phyloP scores from a whole-genome alignment of 2,888 invertebrate species.

The Synergus japonicus region DNA sequence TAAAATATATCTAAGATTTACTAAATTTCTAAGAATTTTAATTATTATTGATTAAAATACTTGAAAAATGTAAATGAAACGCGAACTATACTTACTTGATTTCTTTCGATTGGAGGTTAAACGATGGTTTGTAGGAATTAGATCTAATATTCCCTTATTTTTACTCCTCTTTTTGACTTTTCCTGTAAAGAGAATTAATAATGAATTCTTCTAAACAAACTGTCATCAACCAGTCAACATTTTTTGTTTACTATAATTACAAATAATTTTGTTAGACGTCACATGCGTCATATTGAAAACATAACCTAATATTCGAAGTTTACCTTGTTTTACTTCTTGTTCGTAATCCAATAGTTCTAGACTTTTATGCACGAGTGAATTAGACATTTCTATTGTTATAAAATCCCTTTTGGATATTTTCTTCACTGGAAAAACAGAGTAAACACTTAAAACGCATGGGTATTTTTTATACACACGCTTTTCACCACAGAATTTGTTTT shows the following conservation, averaged over 20 bases:
- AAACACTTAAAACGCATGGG: constrained; percentile 19
- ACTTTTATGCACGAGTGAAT: constrained; percentile 80
- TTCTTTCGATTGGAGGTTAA: constrained; percentile 65
- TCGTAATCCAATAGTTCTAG: constrained; percentile 79
- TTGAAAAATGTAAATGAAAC: background rate
- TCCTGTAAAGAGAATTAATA: constrained; percentile 28
- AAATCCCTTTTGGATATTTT: background rate
- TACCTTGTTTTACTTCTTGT: constrained; percentile 63
- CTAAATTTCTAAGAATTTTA: too few relatives aligned
- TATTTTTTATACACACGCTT: background rate
- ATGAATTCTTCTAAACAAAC: background rate
- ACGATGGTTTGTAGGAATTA: constrained; percentile 70
- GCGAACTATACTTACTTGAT: constrained; percentile 62
- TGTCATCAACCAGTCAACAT: background rate
- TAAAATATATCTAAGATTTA: background rate
- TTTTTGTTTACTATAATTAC: constrained; percentile 18
- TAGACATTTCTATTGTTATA: constrained; percentile 78
- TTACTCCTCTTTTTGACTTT: constrained; percentile 65
- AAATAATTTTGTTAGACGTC: background rate
- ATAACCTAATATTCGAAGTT: constrained; percentile 40
- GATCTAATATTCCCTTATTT: constrained; percentile 70
- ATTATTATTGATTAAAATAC: background rate
- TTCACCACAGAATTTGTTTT: background rate
- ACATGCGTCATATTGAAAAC: background rate
- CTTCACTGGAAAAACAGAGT: background rate